phyloP scores from a whole-genome alignment of 2,888 invertebrate genomes.

The Watsonalla binaria region DNA sequence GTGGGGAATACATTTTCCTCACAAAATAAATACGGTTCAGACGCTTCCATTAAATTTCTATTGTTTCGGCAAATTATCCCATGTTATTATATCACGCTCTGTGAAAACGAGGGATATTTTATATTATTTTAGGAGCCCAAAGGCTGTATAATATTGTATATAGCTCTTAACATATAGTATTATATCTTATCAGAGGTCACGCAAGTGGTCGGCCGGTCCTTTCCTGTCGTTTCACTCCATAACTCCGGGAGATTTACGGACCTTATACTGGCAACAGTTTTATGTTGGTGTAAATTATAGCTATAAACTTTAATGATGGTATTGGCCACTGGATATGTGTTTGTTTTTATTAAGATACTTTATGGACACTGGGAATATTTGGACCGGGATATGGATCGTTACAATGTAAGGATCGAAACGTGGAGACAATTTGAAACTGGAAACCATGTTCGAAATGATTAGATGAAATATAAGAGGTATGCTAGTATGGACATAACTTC shows the following conservation, averaged over 20 bases:
- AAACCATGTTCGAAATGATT: too few species aligned
- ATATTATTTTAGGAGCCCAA: neutral
- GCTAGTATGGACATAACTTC: too few species aligned
- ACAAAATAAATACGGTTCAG: too few species aligned
- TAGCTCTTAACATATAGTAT: too few species aligned
- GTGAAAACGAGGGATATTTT: neutral
- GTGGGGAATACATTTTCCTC: too few species aligned
- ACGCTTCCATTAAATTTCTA: too few species aligned
- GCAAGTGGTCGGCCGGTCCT: neutral
- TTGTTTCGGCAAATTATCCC: neutral
- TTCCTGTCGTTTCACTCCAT: neutral
- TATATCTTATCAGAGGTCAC: neutral
- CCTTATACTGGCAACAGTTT: neutral
- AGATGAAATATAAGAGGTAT: too few species aligned
- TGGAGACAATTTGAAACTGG: too few species aligned
- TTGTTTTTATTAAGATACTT: neutral
- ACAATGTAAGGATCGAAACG: too few species aligned
- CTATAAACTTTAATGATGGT: neutral
- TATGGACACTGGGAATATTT: too few species aligned
- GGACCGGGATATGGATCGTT: too few species aligned
- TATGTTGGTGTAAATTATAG: neutral
- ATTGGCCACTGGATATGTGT: neutral
- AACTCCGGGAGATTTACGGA: neutral
- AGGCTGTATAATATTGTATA: neutral
- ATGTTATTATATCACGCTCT: neutral